Evolutionary conservation across 2,797 vertebrate species (phyloP), one percentile per base, ranked within the genome.

Genomic region (Valencia hispanica): DNA sequence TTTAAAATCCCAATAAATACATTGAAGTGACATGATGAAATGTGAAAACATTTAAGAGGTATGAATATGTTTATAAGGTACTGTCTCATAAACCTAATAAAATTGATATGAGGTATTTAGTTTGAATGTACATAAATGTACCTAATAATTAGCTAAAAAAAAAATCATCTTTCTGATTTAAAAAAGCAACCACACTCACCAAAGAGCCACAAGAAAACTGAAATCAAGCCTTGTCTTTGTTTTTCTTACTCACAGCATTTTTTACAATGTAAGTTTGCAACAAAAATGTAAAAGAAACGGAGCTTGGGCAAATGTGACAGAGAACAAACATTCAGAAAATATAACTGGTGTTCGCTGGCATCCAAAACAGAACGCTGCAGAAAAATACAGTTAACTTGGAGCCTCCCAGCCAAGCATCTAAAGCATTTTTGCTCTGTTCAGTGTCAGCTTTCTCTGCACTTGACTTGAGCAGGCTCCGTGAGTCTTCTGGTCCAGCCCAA

Each of bases 221-320:
- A 66, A 39, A 68, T 77, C 41, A 81, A 73, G 74, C 68, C 66
- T 50, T 79, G 84, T 17, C 55, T 72, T 77, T 80, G 66, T 74
- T 50, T 80, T 82, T 79, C 47, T 63, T 51, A 50, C 30, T 70
- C 20, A n/a, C 34, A 39, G 27, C 20, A 39, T 74, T 86, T 65
- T 86, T 85, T 51, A 91, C 59, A 84, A 88, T 70, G 48, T 80
- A 91, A 82, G 45, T 87, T 74, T 83, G 84, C 84, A 88, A 91
- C 79, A 88, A 90, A 90, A 89, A 73, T n/a, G 17, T 66, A 53
- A 79, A 83, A 84, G 43, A 79, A 84, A 88, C 84, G 84, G 68
- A 89, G 80, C 32, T 80, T 47, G 14, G 70, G 57, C 75, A 80
- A 89, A 85, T 65, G 73, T 85, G 65, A 79, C 81, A 79, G 43